Conservation (phyloP, 2,888 invertebrate species). For the Sialis fuliginosa region DNA sequence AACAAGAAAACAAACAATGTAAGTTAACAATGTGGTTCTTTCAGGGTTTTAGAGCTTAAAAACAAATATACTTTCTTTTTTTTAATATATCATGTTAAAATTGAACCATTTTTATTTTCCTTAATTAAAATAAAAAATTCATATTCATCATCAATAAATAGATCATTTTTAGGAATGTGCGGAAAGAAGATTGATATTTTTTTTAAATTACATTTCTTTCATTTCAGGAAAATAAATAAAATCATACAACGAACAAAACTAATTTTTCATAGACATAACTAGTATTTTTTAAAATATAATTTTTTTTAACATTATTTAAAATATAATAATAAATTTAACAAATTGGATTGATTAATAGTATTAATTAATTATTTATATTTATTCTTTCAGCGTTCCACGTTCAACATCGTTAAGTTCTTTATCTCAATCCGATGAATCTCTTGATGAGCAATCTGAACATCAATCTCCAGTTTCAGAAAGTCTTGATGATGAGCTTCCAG, state of each 20-base stretch:
- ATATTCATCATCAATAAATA: no score
- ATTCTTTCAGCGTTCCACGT: slow-evolving; percentile 14
- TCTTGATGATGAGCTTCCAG: slow-evolving; percentile 17
- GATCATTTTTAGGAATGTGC: no score
- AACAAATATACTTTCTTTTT: not conserved
- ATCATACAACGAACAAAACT: no score
- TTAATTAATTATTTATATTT: not conserved
- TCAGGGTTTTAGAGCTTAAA: not conserved
- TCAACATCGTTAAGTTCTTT: slow-evolving; percentile 18
- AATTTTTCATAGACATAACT: no score
- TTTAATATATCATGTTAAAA: not conserved
- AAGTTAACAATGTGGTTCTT: slow-evolving; percentile 1
- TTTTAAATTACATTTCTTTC: no score
- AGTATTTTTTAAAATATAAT: no score
- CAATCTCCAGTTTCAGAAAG: slow-evolving; percentile 17
- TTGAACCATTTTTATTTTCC: no score
- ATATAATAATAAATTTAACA: no score
- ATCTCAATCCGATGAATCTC: slow-evolving; percentile 21
- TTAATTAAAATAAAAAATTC: no score
- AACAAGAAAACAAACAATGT: slow-evolving; percentile 20
- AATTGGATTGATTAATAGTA: not conserved
- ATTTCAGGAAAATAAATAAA: no score
- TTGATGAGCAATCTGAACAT: slow-evolving; percentile 16
- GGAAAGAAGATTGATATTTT: no score
- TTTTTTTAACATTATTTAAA: no score